Evolutionary conservation across 2,797 vertebrate genomes (phyloP).

Genomic region (Eidolon dupreanum): DNA sequence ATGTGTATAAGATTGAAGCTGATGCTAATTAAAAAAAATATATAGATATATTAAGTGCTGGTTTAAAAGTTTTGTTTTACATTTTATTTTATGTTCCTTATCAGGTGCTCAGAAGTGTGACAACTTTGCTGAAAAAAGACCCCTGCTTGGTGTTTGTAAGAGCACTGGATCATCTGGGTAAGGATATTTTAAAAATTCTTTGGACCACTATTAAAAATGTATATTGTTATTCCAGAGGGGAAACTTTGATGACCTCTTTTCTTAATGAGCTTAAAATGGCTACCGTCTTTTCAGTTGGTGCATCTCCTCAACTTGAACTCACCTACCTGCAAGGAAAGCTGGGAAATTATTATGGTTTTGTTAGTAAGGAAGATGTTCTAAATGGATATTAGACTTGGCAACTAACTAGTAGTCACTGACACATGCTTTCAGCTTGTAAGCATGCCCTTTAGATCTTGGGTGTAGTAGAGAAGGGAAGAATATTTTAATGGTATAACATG

Average conservation of each 20-base stretch:
- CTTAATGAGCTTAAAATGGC: neutral
- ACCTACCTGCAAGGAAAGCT: neutral
- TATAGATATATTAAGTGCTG: neutral
- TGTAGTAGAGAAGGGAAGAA: neutral
- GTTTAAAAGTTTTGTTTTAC: conserved; percentile 63
- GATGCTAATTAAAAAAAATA: neutral
- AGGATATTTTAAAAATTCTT: conserved; percentile 78
- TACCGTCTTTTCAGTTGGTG: neutral
- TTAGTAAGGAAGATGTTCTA: neutral
- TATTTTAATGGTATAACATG: neutral
- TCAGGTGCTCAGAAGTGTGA: conserved; percentile 94
- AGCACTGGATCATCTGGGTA: conserved; percentile 97
- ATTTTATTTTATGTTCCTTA: conserved; percentile 69
- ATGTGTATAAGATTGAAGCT: neutral
- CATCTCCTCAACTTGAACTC: neutral
- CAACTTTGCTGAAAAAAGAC: conserved; percentile 95
- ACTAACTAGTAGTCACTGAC: neutral
- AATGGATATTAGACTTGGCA: neutral
- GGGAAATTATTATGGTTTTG: neutral
- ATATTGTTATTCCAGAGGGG: neutral
- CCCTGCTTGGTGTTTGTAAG: conserved; percentile 97
- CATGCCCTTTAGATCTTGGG: neutral
- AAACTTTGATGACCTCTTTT: neutral
- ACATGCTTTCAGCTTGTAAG: neutral
- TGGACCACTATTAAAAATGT: conserved; percentile 27